Evolutionary conservation across 2,888 invertebrate species (phyloP), one percentile per base, ranked within the genome.

Genomic region (Ceraclea dissimilis): DNA sequence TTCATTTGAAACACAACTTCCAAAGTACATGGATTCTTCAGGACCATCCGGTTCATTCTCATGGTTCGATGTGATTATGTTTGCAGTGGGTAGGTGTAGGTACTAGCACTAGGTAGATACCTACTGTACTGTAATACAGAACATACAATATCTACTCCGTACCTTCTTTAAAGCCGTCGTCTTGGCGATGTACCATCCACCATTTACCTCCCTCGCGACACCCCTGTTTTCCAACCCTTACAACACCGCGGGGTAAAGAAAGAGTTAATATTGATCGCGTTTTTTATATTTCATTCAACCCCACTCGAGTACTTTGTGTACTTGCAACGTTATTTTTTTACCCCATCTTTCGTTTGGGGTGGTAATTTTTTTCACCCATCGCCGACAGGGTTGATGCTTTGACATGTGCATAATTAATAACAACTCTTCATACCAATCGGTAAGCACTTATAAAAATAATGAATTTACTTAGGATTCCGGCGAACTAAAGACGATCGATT

Each of bases 261-360:
- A 81, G 81, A 81, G 81, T 81, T 81, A 81, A 81, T 81, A 81
- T 81, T 80, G 81, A 81, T 81, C 80, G 78, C 78, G 60, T 57
- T 76, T 79, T 72, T 75, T 80, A 79, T 78, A 79, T 79, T 79
- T 78, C 78, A 79, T 79, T 79, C 79, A 78, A 78, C 77, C 79
- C 74, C 58, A 59, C 58, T 47, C 60, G 51, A 49, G 39, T 39
- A 39, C 39, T 17, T 34, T 20, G 54, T 19, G 60, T 60, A 60
- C 59, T 57, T 65, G 63, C 64, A 64, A 65, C 76, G 77, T 73
- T 77, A 75, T 78, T 78, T 75, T 75, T 79, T 79, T 78, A 78
- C 76, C 79, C 79, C 79, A 66, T 59, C 54, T 49, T 54, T 56
- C 51, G 49, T 53, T 39, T 51, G 54, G 57, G 22, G 39, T 5